A percentile compares a stretch with the other conserved stretches of the same genome.
phyloP scores from a whole-genome alignment of 2,113 vertebrate species.

The Silurus glanis region DNA sequence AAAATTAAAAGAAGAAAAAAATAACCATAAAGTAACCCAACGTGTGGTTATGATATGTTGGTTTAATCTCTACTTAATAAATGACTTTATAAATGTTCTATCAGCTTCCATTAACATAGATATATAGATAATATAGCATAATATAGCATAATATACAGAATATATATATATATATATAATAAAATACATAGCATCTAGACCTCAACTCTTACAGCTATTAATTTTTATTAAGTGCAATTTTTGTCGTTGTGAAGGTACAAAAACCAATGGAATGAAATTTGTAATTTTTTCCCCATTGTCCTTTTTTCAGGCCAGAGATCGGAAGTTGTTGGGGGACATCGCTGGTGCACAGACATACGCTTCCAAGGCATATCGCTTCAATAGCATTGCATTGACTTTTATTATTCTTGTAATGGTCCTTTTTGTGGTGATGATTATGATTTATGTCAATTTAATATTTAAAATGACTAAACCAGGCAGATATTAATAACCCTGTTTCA shows the following conservation, averaged over 20 bases:
- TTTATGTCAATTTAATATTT: too few species aligned
- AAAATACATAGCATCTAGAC: not conserved
- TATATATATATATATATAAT: too few species aligned
- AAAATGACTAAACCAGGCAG: too few species aligned
- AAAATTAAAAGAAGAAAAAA: too few species aligned
- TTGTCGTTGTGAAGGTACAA: not conserved
- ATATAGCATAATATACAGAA: not conserved
- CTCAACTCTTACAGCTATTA: too few species aligned
- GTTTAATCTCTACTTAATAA: not conserved
- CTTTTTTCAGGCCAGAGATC: conserved; percentile 61
- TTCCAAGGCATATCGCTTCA: conserved; percentile 54
- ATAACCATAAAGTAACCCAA: not conserved
- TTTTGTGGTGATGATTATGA: not conserved
- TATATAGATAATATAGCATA: too few species aligned
- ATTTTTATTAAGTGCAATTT: not conserved
- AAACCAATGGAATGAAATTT: not conserved
- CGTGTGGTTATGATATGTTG: not conserved
- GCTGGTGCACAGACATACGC: conserved; percentile 45
- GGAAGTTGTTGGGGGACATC: conserved; percentile 59
- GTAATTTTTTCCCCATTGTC: not conserved
- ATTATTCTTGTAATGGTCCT: fast-evolving
- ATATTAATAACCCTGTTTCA: not conserved
- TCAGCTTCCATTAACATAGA: not conserved
- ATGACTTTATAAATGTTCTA: not conserved
- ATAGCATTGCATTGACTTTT: conserved; percentile 38